Percentiles rank a stretch among this genome's conserved stretches.
Conservation (phyloP, 1,140 invertebrate genomes). For the Muscidifurax raptorellus region DNA sequence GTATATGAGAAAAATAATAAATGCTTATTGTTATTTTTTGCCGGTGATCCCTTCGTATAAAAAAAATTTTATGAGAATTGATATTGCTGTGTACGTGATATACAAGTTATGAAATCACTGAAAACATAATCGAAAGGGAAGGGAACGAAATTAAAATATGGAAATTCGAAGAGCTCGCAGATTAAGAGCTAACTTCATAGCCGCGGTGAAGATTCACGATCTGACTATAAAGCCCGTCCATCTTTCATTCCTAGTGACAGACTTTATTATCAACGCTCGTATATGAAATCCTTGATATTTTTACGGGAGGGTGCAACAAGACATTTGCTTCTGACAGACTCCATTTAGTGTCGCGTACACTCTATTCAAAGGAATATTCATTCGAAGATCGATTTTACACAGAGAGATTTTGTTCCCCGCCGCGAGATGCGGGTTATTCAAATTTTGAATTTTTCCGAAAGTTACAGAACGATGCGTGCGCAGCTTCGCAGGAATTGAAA, state of each 20-base stretch:
- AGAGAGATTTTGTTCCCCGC: background rate
- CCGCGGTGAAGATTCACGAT: background rate
- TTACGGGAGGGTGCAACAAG: background rate
- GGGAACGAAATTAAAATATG: background rate
- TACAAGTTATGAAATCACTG: too few species aligned
- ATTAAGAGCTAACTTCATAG: background rate
- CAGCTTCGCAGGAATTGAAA: background rate
- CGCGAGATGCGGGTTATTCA: background rate
- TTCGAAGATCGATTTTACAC: background rate
- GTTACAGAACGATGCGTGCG: background rate
- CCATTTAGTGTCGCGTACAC: background rate
- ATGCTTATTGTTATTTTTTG: too few species aligned
- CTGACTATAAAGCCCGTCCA: background rate
- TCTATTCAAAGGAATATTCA: background rate
- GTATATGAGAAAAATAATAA: too few species aligned
- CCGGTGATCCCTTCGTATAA: too few species aligned
- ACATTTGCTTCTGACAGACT: background rate
- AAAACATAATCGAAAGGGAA: too few species aligned
- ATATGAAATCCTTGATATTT: background rate
- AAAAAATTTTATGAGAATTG: too few species aligned
- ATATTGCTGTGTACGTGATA: too few species aligned
- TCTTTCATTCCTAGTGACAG: background rate
- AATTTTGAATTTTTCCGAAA: background rate
- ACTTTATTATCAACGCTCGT: background rate
- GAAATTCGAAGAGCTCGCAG: background rate